Evolutionary conservation across 2,888 invertebrate genomes (phyloP), one percentile per base, ranked within the genome.

Genomic region (Synergus gifuensis): DNA sequence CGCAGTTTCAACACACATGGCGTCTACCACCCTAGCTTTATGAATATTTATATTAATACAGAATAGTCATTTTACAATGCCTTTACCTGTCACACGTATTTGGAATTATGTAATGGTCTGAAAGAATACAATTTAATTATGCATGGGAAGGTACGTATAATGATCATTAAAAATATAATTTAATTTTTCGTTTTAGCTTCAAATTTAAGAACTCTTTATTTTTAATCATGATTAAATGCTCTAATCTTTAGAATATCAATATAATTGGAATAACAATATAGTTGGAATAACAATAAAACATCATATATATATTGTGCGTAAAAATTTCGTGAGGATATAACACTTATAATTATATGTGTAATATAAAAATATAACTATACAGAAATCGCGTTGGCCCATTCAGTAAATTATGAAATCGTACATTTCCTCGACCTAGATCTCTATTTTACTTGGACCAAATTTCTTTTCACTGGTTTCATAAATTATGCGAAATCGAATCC

Each of bases 401-500:
- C 28, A 67, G 36, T 49, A 69, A 69, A 36, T 49, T 69, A 69
- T 54, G 69, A 69, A 73, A 73, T 73, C 9, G 54, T 73, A 18
- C 36, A 73, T 73, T 73, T 73, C 40, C 73, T 54, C 12, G 54
- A 73, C 73, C 73, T 73, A 73, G 73, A 73, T 73, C 36, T 73
- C 54, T 54, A n/a, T n/a, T 36, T 36, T 36, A 36, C 73, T 73
- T 46, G 73, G 54, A 36, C 73, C 36, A 40, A 54, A 73, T 73
- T 73, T 49, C 36, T 54, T 73, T 73, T n/a, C 54, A 73, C 73
- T 69, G 73, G 28, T 36, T 73, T 73, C 73, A 40, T 73, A 73
- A 73, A n/a, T 73, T 73, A 73, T 73, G 73, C 36, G 73, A 73
- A 36, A 73, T 73, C 54, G 73, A 73, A 54, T 73, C 36, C n/a